Base-by-base conservation (phyloP, 2,888 invertebrate genomes). In the Leucoptera coffeella region DNA sequence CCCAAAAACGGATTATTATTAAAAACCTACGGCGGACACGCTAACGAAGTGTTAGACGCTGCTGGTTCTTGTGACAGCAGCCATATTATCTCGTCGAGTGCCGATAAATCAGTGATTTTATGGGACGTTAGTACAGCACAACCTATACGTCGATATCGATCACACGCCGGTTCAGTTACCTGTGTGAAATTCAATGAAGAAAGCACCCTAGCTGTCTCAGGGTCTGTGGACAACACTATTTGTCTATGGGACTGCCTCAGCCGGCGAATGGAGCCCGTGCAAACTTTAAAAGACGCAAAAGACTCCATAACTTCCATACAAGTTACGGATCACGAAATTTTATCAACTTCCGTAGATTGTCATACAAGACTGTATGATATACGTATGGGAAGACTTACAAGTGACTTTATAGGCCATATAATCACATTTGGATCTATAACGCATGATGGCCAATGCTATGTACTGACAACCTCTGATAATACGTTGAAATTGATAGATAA, bases 71-170 rank as follows among this genome's bases (percentile, higher is more conserved):
- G 91, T 41, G 99, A 99, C 45, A 97, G 92, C 44, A 82, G 89
- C 38, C 85, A 90, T 43, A 85, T 99, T 29, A 77, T 86, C 15
- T 93, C 95, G 0, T 82, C 90, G 30, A 92, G 95, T 26, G 71
- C 83, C 31, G 99, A 99, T 57, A 94, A 94, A 62, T 86, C 89
- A 10, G 85, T 96, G 2, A 91, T 95, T 30, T 54, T 93, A 15
- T 96, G 95, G 91, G 97, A 99, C 53, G 99, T 99, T 0, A 80
- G 88, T 1, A 89, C 92, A 3, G 96, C 91, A 0, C 82, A 88
- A 38, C 82, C 91, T 0, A 40, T 92, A 17, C 71, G 93, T 25
- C 75, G 95, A 25, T 80, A 89, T 35, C 75, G 96, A 30, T 87
- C 86, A 0, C 97, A 99, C 51, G 89, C 88, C 1, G 85, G 88